These are phyloP conservation scores for Natator depressus DNA, from an alignment of 2,113 vertebrate species.

Conservation along the genomic window DNA sequence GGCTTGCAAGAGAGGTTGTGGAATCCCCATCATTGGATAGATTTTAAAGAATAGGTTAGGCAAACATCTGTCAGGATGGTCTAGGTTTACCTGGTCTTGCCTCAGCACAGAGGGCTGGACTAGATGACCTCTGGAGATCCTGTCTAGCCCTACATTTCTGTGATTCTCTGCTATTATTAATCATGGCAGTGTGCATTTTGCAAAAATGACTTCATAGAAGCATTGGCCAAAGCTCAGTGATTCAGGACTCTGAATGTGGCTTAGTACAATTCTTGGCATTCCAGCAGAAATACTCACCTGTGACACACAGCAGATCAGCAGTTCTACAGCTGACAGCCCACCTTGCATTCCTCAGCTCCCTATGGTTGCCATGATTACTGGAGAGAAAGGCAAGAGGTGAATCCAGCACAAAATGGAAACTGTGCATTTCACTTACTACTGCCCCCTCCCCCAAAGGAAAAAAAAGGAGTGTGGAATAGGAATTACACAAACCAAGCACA, in stretches of 20 bases:
- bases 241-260: neutral
- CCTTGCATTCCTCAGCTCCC: neutral
- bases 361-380: neutral
- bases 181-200: neutral
- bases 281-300: neutral
- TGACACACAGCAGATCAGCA: neutral
- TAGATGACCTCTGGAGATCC: neutral
- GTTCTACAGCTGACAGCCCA: neutral
- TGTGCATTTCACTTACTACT: neutral
- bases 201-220: neutral
- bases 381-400: neutral
- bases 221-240: accelerated
- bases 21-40: neutral
- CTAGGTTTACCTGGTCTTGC: neutral
- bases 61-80: neutral
- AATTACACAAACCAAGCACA: neutral
- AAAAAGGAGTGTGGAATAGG: neutral
- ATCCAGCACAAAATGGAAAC: neutral
- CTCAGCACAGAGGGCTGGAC: neutral
- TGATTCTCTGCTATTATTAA: neutral
- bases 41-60: neutral
- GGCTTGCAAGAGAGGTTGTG: neutral
- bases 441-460: neutral
- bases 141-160: neutral
- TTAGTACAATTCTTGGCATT: neutral